Conservation (phyloP, 2,113 vertebrate genomes). For the Brienomyrus longianalis region DNA sequence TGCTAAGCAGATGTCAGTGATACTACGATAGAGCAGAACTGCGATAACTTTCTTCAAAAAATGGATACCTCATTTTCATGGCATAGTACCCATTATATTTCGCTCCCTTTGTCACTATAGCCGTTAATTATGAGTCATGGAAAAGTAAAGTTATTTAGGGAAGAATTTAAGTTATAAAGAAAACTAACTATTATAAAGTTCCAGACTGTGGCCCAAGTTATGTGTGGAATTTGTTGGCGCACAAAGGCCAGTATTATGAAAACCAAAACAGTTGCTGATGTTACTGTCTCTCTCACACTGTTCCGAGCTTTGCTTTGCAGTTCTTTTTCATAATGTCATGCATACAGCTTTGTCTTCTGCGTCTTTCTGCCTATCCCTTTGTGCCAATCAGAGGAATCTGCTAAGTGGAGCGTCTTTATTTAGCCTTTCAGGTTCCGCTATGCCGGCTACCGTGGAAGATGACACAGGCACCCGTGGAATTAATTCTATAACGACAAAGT, state of each 20-base stretch:
- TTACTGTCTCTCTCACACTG: not conserved
- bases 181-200: not conserved
- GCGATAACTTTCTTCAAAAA: not conserved
- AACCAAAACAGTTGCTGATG: not conserved
- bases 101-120: not conserved
- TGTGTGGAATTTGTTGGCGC: not conserved
- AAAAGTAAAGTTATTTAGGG: not conserved
- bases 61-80: not conserved
- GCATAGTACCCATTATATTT: not conserved
- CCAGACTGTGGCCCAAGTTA: not conserved
- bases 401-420: constrained; percentile 13
- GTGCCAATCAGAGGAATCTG: not conserved
- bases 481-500: constrained; percentile 12
- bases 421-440: not conserved
- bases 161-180: not conserved
- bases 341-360: not conserved
- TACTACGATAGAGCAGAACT: not conserved
- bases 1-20: not conserved
- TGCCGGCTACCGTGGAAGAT: not conserved
- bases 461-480: constrained; percentile 15
- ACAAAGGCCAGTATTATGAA: not conserved
- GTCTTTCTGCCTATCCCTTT: not conserved
- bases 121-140: not conserved
- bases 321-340: not conserved
- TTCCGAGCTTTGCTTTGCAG: not conserved